A percentile compares a stretch with the other conserved stretches of the same genome.
phyloP scores from a whole-genome alignment of 2,113 vertebrate species.

The Probosciger aterrimus region DNA sequence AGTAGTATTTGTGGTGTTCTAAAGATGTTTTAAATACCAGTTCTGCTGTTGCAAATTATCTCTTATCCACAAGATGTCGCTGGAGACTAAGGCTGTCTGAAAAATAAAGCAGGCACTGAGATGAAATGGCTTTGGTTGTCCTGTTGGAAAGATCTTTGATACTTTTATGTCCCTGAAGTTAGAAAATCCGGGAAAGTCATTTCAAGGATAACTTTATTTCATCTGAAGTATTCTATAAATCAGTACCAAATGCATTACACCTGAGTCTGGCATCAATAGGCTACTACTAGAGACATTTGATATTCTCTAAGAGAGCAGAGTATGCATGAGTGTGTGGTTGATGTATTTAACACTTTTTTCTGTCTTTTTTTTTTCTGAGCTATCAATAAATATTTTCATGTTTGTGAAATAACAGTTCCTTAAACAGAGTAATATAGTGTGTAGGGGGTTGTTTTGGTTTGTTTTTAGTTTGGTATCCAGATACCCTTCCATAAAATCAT shows the following conservation, averaged over 20 bases:
- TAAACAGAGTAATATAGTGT: background rate
- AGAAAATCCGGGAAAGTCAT: background rate
- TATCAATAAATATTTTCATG: background rate
- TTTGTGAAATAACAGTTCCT: background rate
- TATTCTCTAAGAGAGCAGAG: background rate
- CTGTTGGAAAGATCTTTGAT: background rate
- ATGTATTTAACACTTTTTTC: background rate
- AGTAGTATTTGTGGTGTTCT: background rate
- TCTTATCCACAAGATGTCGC: conserved; percentile 47
- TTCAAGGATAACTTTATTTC: background rate
- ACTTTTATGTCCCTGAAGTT: background rate
- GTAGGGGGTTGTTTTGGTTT: background rate
- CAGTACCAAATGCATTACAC: background rate
- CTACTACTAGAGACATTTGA: background rate
- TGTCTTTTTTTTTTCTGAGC: background rate
- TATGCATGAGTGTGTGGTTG: background rate
- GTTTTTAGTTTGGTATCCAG: background rate
- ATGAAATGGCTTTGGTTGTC: background rate
- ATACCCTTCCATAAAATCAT: background rate
- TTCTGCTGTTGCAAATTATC: background rate
- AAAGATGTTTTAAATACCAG: background rate
- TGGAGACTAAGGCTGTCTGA: background rate
- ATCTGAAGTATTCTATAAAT: background rate
- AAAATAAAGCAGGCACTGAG: background rate
- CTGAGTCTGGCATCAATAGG: background rate